A percentile compares a stretch with the other conserved stretches of the same genome.
These are phyloP conservation scores for Synanthedon tipuliformis DNA, from an alignment of 2,888 invertebrate species.

Conservation along the genomic window DNA sequence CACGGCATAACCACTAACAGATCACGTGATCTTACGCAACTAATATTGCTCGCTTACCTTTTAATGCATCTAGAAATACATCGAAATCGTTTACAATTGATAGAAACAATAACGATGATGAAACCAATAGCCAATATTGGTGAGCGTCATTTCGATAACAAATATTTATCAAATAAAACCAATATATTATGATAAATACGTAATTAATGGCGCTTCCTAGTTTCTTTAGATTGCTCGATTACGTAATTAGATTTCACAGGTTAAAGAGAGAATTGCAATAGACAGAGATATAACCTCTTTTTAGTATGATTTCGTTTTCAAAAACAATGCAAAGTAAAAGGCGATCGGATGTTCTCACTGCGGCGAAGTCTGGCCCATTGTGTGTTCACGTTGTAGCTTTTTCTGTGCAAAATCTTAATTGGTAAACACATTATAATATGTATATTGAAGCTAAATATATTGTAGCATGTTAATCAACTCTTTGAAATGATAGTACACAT, in stretches of 20 bases:
- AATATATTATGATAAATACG: too few relatives aligned
- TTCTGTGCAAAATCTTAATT: slow-evolving; percentile 25
- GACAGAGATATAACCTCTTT: background rate
- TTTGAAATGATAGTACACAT: too few relatives aligned
- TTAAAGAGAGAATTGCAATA: background rate
- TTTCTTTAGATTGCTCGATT: too few relatives aligned
- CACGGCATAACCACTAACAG: slow-evolving; percentile 45
- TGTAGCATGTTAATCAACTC: too few relatives aligned
- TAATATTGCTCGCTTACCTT: slow-evolving; percentile 51
- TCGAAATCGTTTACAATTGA: slow-evolving; percentile 47
- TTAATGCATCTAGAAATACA: slow-evolving; percentile 53
- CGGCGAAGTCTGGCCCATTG: slow-evolving; percentile 29
- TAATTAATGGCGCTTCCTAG: too few relatives aligned
- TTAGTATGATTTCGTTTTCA: slow-evolving; percentile 2
- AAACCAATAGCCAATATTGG: slow-evolving; percentile 31
- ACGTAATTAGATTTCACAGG: too few relatives aligned
- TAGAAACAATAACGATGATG: slow-evolving; percentile 35
- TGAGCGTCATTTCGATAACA: background rate
- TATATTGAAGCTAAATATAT: too few relatives aligned
- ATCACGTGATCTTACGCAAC: slow-evolving; percentile 65
- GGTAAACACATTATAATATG: background rate
- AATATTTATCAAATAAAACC: too few relatives aligned
- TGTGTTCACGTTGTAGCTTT: slow-evolving; percentile 37
- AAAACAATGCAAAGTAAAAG: slow-evolving; percentile 52
- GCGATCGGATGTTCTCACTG: slow-evolving; percentile 41